Evolutionary conservation across 2,888 invertebrate genomes (phyloP), one percentile per base, ranked within the genome.

Genomic region (Mesorhabditis spiculigera): DNA sequence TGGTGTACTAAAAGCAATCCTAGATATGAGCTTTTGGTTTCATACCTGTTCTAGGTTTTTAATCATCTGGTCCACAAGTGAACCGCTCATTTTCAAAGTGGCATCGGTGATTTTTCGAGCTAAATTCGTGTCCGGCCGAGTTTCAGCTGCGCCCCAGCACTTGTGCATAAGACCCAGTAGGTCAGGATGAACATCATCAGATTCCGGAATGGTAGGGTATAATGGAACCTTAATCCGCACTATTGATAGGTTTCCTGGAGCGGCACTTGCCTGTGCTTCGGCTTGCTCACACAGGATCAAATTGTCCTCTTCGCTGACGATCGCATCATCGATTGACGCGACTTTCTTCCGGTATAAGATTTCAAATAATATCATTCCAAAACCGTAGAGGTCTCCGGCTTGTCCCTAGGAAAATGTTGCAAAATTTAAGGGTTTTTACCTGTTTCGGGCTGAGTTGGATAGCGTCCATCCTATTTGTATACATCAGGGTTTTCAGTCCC

Each of bases 61-160:
- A 45, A 82, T 80, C 82, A 84, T 82, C 66, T 82, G 79, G 71
- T 84, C 84, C 4, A 85, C 84, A 13, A 84, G 71, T 63, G 78
- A 76, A 64, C 83, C 83, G n/a, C 79, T 73, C 82, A 83, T 82
- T 76, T 84, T 84, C 44, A 84, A 73, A 0, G 83, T 81, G 5
- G 81, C 78, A 65, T 85, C 84, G 4, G 82, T 83, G 67, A 84
- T 82, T 69, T 84, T 84, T 44, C 84, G 69, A 4, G 75, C 79
- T 70, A 81, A 76, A 63, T 71, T 68, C 4, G 79, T 71, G 67
- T 83, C 81, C 0, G 83, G 82, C 4, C 84, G 73, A 5, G 62
- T 8, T 45, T 68, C 68, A 4, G 69, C 68, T 28, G 67, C 62
- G 13, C 75, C 73, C 66, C 78, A 78, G 69, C 81, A 81, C 43